Evolutionary conservation across 2,888 invertebrate species (phyloP).

Genomic region (Ophioninae sp.): DNA sequence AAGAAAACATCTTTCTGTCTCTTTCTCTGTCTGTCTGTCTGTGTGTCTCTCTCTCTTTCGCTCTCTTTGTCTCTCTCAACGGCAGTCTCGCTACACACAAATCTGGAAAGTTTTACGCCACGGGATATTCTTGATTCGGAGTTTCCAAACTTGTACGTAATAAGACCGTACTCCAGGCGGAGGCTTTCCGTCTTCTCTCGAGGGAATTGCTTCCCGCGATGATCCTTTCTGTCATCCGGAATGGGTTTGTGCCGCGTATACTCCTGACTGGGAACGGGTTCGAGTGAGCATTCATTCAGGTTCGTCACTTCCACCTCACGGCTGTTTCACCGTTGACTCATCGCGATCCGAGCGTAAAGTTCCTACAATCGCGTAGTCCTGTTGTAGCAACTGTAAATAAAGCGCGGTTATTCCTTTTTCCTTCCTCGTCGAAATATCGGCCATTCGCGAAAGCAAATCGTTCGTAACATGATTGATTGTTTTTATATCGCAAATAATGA

Average conservation of each 20-base stretch:
- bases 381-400: conserved; percentile 89
- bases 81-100: background rate
- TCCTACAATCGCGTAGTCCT: conserved; percentile 89
- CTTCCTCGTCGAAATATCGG: background rate
- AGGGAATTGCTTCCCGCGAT: background rate
- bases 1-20: background rate
- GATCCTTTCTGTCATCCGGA: background rate
- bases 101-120: background rate
- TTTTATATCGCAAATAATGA: too few relatives aligned
- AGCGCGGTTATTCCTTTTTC: conserved; percentile 6
- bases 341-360: conserved; percentile 27
- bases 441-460: too few relatives aligned
- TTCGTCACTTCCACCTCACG: background rate
- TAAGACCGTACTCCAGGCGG: background rate
- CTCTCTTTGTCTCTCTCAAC: background rate
- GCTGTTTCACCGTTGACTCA: background rate
- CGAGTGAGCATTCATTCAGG: conserved; percentile 26
- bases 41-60: background rate
- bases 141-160: background rate
- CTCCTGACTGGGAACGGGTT: conserved; percentile 12
- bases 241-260: conserved; percentile 8
- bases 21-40: background rate
- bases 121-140: background rate
- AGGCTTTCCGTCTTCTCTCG: background rate
- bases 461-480: too few relatives aligned